A percentile compares a stretch with the other conserved stretches of the same genome.
These are phyloP conservation scores for Drosophila testacea DNA, from an alignment of 2,888 invertebrate species.

Conservation along the genomic window DNA sequence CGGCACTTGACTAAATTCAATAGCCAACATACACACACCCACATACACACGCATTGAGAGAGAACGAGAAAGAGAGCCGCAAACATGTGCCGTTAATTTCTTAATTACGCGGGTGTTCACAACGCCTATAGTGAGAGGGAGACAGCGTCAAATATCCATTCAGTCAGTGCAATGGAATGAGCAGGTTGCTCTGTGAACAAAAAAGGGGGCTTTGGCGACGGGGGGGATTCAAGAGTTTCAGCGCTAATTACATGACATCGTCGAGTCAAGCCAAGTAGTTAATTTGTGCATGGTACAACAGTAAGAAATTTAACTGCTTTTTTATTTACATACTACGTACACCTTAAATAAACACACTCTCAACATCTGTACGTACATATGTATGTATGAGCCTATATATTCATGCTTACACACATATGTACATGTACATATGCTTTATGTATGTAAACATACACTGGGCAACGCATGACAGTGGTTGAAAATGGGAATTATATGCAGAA, in stretches of 20 bases:
- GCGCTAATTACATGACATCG: conserved; percentile 63
- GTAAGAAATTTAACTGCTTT: conserved; percentile 54
- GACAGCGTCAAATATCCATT: conserved; percentile 46
- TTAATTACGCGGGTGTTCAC: conserved; percentile 74
- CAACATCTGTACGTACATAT: conserved; percentile 10
- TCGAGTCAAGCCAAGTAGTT: conserved; percentile 74
- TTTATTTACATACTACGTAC: conserved; percentile 42
- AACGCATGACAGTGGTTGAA: conserved; percentile 24
- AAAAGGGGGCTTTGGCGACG: conserved; percentile 9
- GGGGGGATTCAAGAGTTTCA: conserved; percentile 38
- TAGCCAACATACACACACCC: conserved; percentile 32
- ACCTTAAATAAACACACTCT: conserved; percentile 41
- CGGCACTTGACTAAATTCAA: conserved; percentile 69
- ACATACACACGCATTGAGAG: conserved; percentile 5
- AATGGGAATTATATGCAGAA: neutral
- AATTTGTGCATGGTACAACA: conserved; percentile 61
- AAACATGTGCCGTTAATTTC: conserved; percentile 80
- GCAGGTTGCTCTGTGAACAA: conserved; percentile 9
- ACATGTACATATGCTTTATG: conserved; percentile 20
- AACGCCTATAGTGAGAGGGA: conserved; percentile 27
- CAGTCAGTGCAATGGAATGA: conserved; percentile 37
- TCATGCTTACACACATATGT: conserved; percentile 1
- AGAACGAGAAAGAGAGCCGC: conserved; percentile 53
- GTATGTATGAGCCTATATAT: neutral
- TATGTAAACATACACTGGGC: conserved; percentile 16